Evolutionary conservation across 2,797 vertebrate genomes (phyloP).

Genomic region (Peromyscus nudipes): DNA sequence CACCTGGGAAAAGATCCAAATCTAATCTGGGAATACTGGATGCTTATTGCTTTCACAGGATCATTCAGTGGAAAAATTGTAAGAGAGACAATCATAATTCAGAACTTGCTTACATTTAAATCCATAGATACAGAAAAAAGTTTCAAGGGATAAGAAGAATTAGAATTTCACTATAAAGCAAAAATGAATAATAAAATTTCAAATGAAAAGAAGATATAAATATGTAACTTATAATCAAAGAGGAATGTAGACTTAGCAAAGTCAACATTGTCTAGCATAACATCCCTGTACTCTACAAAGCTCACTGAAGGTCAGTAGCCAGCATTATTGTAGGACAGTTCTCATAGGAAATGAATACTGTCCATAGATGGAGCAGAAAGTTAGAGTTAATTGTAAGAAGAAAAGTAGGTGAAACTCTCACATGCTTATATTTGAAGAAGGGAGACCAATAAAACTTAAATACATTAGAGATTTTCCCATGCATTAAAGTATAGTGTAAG

Average conservation of each 20-base stretch:
- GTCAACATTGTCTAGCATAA: background rate
- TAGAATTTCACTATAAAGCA: background rate
- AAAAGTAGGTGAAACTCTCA: background rate
- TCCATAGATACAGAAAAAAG: background rate
- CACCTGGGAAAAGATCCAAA: background rate
- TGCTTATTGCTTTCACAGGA: background rate
- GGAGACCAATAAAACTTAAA: background rate
- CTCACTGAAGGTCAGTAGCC: background rate
- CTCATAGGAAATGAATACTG: background rate
- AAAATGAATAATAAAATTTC: constrained; percentile 15
- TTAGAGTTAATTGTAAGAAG: background rate
- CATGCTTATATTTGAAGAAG: background rate
- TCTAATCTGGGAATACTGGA: no score
- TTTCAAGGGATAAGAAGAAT: constrained; percentile 31
- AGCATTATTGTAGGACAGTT: background rate
- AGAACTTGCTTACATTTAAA: background rate
- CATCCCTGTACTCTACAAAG: background rate
- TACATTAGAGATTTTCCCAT: background rate
- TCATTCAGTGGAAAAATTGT: background rate
- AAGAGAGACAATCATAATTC: background rate
- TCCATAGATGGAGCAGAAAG: background rate
- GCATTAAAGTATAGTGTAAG: background rate
- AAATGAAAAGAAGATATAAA: constrained; percentile 41
- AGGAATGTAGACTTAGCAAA: background rate
- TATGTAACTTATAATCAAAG: background rate